A percentile compares a stretch with the other conserved stretches of the same genome.
These are phyloP conservation scores for Dicyrtoma fusca DNA, from an alignment of 2,888 invertebrate genomes.

Conservation along the genomic window DNA sequence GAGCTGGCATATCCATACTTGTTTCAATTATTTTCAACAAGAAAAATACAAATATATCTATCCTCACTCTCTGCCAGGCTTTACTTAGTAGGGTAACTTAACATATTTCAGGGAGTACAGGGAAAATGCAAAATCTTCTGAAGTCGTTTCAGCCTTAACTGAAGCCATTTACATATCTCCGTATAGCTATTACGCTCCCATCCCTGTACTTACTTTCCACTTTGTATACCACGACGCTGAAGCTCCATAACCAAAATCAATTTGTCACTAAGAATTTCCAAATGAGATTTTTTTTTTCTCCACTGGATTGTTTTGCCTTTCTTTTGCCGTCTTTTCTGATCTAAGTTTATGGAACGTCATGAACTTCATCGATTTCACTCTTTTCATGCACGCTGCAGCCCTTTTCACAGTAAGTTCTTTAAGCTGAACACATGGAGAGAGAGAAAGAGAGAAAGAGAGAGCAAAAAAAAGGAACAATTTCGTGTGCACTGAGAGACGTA, in stretches of 20 bases:
- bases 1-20: no score
- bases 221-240: no score
- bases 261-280: constrained; percentile 14
- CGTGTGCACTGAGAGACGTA: background rate
- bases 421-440: background rate
- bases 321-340: background rate
- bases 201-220: no score
- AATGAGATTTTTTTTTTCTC: constrained; percentile 14
- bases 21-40: no score
- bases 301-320: constrained; percentile 16
- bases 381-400: background rate
- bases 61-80: no score
- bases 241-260: constrained; percentile 1
- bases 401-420: background rate
- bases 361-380: constrained; percentile 25
- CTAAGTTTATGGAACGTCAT: constrained; percentile 10
- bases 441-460: background rate
- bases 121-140: no score
- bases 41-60: no score
- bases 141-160: no score
- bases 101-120: no score
- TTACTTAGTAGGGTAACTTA: no score
- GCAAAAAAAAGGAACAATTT: background rate
- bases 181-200: no score
- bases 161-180: no score